Evolutionary conservation across 2,888 invertebrate species (phyloP).

Genomic region (Cosmia pyralina): DNA sequence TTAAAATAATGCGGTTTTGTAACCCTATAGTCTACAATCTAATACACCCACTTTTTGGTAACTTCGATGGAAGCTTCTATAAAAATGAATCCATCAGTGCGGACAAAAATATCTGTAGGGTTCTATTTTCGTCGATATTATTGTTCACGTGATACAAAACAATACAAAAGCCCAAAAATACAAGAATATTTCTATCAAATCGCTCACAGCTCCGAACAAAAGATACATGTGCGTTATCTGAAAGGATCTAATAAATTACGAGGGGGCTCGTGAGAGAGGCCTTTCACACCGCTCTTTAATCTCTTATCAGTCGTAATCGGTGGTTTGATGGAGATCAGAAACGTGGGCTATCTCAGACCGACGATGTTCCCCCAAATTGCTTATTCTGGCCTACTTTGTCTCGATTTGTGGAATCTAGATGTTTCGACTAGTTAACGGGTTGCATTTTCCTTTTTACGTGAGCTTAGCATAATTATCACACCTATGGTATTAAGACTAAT

Average conservation of each 20-base stretch:
- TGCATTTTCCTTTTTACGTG: too few relatives aligned
- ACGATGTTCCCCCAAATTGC: constrained; percentile 68
- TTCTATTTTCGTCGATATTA: not conserved
- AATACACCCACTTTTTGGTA: not conserved
- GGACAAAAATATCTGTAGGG: not conserved
- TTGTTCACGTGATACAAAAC: constrained; percentile 6
- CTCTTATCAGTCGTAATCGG: constrained; percentile 46
- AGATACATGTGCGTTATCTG: constrained; percentile 52
- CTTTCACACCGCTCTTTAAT: constrained; percentile 41
- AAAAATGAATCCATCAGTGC: not conserved
- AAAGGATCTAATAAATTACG: constrained; percentile 49
- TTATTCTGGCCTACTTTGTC: constrained; percentile 60
- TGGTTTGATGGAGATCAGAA: constrained; percentile 48
- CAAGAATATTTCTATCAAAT: constrained; percentile 48
- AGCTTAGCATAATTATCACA: too few relatives aligned
- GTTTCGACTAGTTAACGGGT: not conserved
- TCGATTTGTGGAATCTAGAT: constrained; percentile 31
- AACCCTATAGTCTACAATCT: not conserved
- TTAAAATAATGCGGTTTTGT: not conserved
- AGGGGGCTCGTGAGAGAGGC: constrained; percentile 43
- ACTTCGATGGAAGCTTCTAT: not conserved
- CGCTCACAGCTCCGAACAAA: constrained; percentile 40
- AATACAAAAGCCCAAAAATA: constrained; percentile 26
- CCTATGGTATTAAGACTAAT: not conserved
- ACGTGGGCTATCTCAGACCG: constrained; percentile 73